Evolutionary conservation across 2,797 vertebrate genomes (phyloP).

Genomic region (Xiphophorus birchmanni): DNA sequence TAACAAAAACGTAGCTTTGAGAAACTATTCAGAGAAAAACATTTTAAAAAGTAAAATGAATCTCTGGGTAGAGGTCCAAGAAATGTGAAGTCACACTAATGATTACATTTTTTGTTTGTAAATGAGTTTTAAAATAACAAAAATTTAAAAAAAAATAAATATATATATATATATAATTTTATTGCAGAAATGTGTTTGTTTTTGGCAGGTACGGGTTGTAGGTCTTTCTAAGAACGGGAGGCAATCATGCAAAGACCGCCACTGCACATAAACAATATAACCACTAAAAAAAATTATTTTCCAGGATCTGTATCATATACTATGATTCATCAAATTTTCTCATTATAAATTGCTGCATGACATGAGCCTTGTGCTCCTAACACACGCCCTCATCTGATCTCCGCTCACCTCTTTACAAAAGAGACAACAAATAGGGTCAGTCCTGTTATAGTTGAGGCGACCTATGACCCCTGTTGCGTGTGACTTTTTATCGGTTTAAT

Average conservation of each 20-base stretch:
- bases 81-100: not conserved
- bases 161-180: not conserved
- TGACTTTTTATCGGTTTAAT: not conserved
- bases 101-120: not conserved
- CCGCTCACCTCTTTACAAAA: not conserved
- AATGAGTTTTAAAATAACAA: not conserved
- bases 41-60: not conserved
- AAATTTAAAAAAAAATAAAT: not conserved
- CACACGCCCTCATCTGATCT: conserved; percentile 1
- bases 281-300: not conserved
- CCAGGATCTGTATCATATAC: conserved; percentile 8
- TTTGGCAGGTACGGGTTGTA: not conserved
- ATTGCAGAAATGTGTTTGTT: conserved; percentile 2
- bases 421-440: not conserved
- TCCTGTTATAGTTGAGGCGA: not conserved
- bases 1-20: not conserved
- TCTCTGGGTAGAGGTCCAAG: not conserved
- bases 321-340: conserved; percentile 12
- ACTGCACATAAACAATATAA: not conserved
- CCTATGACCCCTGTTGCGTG: not conserved
- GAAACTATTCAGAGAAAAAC: not conserved
- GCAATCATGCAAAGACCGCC: not conserved
- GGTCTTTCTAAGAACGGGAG: not conserved
- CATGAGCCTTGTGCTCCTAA: not conserved
- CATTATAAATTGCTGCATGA: conserved; percentile 44